A percentile compares a stretch with the other conserved stretches of the same genome.
Conservation (phyloP, 2,797 vertebrate species). For the Melanotaenia maccullochi region DNA sequence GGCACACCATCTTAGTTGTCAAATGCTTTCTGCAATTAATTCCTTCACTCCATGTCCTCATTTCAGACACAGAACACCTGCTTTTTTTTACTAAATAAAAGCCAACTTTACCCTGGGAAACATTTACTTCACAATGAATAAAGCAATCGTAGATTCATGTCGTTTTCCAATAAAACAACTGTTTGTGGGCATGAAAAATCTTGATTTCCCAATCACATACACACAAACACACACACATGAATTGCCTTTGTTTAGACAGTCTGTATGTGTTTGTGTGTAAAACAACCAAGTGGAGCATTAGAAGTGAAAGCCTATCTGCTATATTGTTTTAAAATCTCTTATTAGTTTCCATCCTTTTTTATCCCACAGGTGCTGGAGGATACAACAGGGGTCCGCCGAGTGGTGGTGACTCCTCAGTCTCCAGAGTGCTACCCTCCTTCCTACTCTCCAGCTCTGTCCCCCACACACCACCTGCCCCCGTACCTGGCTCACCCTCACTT, state of each 20-base stretch:
- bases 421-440: conserved; percentile 96
- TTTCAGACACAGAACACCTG: conserved; percentile 9
- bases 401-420: conserved; percentile 97
- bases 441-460: conserved; percentile 95
- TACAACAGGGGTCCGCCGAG: conserved; percentile 93
- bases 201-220: background rate
- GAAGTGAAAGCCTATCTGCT: background rate
- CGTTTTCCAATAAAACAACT: background rate
- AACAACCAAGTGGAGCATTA: background rate
- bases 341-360: background rate
- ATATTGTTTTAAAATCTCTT: background rate
- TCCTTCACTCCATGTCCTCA: conserved; percentile 18
- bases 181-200: conserved; percentile 8
- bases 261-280: background rate
- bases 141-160: background rate
- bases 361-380: conserved; percentile 92
- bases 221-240: background rate
- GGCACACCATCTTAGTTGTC: conserved; percentile 14
- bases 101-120: background rate
- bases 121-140: background rate
- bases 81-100: background rate
- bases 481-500: conserved; percentile 95
- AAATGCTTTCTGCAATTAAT: conserved; percentile 9
- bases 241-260: background rate
- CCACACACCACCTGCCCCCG: conserved; percentile 92